These are phyloP conservation scores for Eumerus sabulonum DNA, from an alignment of 2,888 invertebrate species.

Conservation along the genomic window DNA sequence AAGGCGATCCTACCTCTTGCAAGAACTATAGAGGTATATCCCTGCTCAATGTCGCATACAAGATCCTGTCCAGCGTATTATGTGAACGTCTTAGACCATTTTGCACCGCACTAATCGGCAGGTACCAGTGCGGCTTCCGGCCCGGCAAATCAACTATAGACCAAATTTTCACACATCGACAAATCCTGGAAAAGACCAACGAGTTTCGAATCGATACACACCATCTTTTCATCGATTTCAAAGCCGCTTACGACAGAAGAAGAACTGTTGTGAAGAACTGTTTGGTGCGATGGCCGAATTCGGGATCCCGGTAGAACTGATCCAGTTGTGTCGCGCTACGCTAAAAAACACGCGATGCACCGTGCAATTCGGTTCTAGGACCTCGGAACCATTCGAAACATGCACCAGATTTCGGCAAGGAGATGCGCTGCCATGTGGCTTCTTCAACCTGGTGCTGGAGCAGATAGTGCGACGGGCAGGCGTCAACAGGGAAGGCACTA, in stretches of 20 bases:
- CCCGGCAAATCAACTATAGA: constrained; percentile 45
- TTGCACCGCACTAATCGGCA: constrained; percentile 29
- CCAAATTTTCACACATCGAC: constrained; percentile 31
- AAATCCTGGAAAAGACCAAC: constrained; percentile 33
- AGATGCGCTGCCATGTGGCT: constrained; percentile 8
- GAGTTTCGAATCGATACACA: constrained; percentile 11
- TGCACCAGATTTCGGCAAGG: constrained; percentile 6
- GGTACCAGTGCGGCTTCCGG: constrained; percentile 35
- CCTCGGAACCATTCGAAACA: constrained; percentile 5
- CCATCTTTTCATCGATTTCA: background rate
- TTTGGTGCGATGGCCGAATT: background rate
- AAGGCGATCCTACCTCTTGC: constrained; percentile 28
- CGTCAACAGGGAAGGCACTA: background rate
- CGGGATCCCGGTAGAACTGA: no score
- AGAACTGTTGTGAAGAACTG: background rate
- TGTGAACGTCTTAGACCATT: constrained; percentile 36
- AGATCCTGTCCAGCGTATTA: constrained; percentile 14
- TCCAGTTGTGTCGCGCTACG: background rate
- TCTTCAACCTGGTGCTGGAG: constrained; percentile 14
- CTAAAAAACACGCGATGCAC: constrained; percentile 2
- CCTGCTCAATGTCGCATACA: constrained; percentile 30
- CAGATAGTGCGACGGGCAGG: no score
- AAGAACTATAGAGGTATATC: constrained; percentile 35
- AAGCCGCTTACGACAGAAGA: background rate
- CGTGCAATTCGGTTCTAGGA: constrained; percentile 1